Conservation (phyloP, 1,140 invertebrate species). For the Copidosoma floridanum region DNA sequence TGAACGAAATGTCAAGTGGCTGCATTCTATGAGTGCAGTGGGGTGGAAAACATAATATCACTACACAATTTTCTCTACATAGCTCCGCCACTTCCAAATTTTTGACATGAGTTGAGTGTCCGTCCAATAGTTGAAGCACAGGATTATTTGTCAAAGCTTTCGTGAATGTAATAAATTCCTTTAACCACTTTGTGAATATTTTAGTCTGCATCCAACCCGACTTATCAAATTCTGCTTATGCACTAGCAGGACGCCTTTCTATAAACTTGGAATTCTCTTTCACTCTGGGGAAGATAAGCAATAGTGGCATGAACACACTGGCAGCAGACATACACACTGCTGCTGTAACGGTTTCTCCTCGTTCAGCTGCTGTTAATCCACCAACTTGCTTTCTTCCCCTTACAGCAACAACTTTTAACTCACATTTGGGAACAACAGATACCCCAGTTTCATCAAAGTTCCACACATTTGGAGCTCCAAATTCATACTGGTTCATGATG, state of each 20-base stretch:
- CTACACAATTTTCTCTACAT: slow-evolving; percentile 28
- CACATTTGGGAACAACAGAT: not conserved
- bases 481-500: not conserved
- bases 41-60: slow-evolving; percentile 39
- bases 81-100: slow-evolving; percentile 25
- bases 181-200: slow-evolving; percentile 32
- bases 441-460: slow-evolving; percentile 18
- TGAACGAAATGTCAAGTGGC: no score
- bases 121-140: slow-evolving; percentile 33
- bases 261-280: slow-evolving; percentile 38
- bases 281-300: slow-evolving; percentile 44
- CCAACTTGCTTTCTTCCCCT: no score
- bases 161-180: slow-evolving; percentile 29
- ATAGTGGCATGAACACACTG: slow-evolving; percentile 41
- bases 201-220: slow-evolving; percentile 33
- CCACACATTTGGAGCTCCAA: not conserved
- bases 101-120: no score
- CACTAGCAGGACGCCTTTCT: slow-evolving; percentile 22
- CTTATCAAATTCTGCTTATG: slow-evolving; percentile 8
- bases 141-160: slow-evolving; percentile 26
- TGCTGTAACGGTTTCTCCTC: slow-evolving; percentile 42
- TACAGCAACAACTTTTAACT: not conserved
- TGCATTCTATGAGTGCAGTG: no score
- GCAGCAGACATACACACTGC: slow-evolving; percentile 46
- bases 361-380: slow-evolving; percentile 34